Evolutionary conservation across 1,140 invertebrate species (phyloP), one percentile per base, ranked within the genome.

Genomic region (Branchinecta lindahli): DNA sequence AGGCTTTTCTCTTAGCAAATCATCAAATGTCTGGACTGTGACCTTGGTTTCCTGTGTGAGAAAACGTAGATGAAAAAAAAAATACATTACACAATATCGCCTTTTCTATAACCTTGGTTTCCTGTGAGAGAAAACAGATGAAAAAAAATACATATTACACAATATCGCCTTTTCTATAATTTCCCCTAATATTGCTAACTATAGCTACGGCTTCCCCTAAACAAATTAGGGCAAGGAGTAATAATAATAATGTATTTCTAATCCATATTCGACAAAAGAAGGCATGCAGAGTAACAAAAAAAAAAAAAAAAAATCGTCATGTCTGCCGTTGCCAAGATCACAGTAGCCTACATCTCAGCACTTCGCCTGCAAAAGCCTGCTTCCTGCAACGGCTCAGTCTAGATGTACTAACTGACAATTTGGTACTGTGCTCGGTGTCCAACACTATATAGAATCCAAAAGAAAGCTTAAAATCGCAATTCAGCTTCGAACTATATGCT

Each of bases 1-100:
- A 0, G 88, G 84, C 79, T 94, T 89, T 75, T 88, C 83, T 69
- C 88, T 85, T n/a, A 97, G 78, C n/a, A 96, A 79, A 74, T 91
- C 87, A 80, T 92, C 87, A 78, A 96, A 96, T 65, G 83, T 84
- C 76, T 92, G 89, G 45, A 89, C 71, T 33, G 84, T 86, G 20
- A 89, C 89, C 67, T 84, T 81, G 68, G 84, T 82, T 18, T 78
- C 81, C 81, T 85, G 73, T 18, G 71, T 45, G 66, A n/a, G 75
- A 74, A 70, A 72, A 72, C 68, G 69, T 73, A 72, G 44, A 67
- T 73, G 44, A 68, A 0, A 73, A n/a, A 20, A 66, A 45, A 8
- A 67, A 44, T 46, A 72, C 45, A 45, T 8, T n/a, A 18, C n/a
- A 20, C 65, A n/a, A 44, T 45, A 33, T 8, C 8, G 46, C 15